phyloP scores from a whole-genome alignment of 37 sponge, comb jelly and placozoan species.

The Geodia barretti region DNA sequence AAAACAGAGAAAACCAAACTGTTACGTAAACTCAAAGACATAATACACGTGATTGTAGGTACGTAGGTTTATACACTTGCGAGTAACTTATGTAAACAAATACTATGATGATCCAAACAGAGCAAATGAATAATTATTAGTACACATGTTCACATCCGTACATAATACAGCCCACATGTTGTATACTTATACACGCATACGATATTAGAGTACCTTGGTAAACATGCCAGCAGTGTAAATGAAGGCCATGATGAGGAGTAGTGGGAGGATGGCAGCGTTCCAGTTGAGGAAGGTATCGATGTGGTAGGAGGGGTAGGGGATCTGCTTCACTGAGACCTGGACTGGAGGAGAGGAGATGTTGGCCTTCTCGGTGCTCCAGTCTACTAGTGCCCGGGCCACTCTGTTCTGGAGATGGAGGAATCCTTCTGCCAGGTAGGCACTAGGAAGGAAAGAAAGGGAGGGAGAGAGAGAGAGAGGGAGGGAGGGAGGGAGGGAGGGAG shows the following conservation, averaged over 20 bases:
- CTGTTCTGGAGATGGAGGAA: slow-evolving; percentile 80
- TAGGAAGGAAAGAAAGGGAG: slow-evolving; percentile 7
- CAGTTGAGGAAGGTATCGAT: slow-evolving; percentile 64
- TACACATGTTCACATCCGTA: no score
- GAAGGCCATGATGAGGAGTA: slow-evolving; percentile 82
- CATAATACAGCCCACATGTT: no score
- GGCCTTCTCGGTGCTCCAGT: slow-evolving; percentile 32
- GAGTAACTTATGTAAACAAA: no score
- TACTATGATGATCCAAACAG: no score
- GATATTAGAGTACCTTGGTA: slow-evolving; percentile 47
- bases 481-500: slow-evolving; percentile 38
- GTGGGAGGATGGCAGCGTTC: slow-evolving; percentile 68
- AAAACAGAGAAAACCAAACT: no score
- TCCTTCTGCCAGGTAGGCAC: slow-evolving; percentile 72
- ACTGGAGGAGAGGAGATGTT: background rate
- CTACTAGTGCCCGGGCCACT: slow-evolving; percentile 61
- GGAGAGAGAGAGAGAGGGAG: slow-evolving; percentile 12
- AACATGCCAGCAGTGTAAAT: slow-evolving; percentile 85
- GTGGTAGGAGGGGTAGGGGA: slow-evolving; percentile 82
- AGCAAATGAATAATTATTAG: no score
- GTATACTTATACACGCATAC: no score
- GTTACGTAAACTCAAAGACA: no score
- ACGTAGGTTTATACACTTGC: no score
- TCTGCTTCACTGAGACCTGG: slow-evolving; percentile 55
- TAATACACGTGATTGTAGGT: no score